Evolutionary conservation across 2,888 invertebrate genomes (phyloP).

Genomic region (Pterostichus madidus): DNA sequence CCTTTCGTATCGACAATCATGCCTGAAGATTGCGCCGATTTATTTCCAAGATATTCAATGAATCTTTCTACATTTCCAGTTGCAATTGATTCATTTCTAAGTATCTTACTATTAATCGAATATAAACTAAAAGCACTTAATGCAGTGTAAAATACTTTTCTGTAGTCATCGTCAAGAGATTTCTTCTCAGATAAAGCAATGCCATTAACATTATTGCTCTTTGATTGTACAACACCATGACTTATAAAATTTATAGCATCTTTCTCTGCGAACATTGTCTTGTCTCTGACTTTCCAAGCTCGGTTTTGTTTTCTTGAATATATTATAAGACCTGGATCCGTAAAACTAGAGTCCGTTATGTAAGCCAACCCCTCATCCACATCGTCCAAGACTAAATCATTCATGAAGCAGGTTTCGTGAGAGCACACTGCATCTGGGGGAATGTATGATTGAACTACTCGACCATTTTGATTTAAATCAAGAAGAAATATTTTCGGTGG

Average conservation of each 20-base stretch:
- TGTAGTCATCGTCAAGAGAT: constrained; percentile 66
- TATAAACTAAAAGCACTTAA: constrained; percentile 83
- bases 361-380: constrained; percentile 84
- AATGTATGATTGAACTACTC: constrained; percentile 80
- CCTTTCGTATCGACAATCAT: constrained; percentile 85
- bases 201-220: constrained; percentile 80
- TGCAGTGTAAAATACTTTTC: constrained; percentile 82
- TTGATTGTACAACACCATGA: constrained; percentile 77
- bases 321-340: constrained; percentile 86
- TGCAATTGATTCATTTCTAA: constrained; percentile 79
- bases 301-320: constrained; percentile 82
- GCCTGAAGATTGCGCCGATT: constrained; percentile 84
- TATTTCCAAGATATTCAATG: constrained; percentile 81
- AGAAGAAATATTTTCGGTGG: constrained; percentile 84
- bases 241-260: constrained; percentile 82
- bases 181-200: constrained; percentile 81
- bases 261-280: constrained; percentile 82
- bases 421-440: constrained; percentile 82
- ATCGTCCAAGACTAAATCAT: constrained; percentile 86
- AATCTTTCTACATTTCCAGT: constrained; percentile 72
- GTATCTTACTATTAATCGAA: constrained; percentile 80
- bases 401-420: constrained; percentile 81
- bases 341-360: constrained; percentile 84
- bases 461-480: constrained; percentile 82
- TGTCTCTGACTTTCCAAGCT: constrained; percentile 85